A percentile compares a stretch with the other conserved stretches of the same genome.
Conservation (phyloP, 2,888 invertebrate species). For the Zygothrica quintamaculata region DNA sequence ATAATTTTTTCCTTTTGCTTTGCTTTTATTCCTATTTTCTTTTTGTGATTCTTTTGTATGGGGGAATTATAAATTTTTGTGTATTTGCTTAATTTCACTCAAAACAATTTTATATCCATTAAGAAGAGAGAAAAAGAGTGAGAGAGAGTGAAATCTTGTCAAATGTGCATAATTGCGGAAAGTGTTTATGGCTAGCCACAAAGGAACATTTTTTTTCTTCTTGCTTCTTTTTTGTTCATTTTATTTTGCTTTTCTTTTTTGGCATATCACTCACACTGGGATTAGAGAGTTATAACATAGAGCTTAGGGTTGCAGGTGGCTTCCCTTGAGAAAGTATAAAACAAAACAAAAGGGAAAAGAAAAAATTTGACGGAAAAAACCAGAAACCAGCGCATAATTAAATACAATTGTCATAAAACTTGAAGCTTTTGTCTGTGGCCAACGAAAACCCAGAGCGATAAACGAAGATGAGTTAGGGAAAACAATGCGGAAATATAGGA, state of each 20-base stretch:
- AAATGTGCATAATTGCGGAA: constrained; percentile 55
- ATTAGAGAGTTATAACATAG: constrained; percentile 15
- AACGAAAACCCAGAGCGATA: constrained; percentile 18
- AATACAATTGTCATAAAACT: constrained; percentile 73
- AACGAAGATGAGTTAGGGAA: neutral
- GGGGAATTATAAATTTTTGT: neutral
- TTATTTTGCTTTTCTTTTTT: too few relatives aligned
- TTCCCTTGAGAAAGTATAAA: neutral
- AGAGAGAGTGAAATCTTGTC: constrained; percentile 35
- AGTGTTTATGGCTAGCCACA: constrained; percentile 44
- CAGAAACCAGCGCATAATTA: constrained; percentile 68
- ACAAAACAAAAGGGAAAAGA: too few relatives aligned
- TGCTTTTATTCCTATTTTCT: constrained; percentile 22
- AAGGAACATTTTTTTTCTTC: constrained; percentile 16
- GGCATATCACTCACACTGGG: constrained; percentile 7
- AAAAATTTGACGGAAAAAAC: neutral
- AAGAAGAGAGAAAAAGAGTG: too few relatives aligned
- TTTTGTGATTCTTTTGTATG: too few relatives aligned
- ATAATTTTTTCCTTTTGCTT: neutral
- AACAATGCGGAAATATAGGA: constrained; percentile 15
- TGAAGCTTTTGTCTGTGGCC: constrained; percentile 68
- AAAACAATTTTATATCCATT: constrained; percentile 38
- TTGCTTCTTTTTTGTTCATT: too few relatives aligned
- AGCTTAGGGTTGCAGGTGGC: neutral
- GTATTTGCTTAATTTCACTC: constrained; percentile 22